These are phyloP conservation scores for Euphonia xanthogaster DNA, from an alignment of 2,797 vertebrate species.

Conservation along the genomic window DNA sequence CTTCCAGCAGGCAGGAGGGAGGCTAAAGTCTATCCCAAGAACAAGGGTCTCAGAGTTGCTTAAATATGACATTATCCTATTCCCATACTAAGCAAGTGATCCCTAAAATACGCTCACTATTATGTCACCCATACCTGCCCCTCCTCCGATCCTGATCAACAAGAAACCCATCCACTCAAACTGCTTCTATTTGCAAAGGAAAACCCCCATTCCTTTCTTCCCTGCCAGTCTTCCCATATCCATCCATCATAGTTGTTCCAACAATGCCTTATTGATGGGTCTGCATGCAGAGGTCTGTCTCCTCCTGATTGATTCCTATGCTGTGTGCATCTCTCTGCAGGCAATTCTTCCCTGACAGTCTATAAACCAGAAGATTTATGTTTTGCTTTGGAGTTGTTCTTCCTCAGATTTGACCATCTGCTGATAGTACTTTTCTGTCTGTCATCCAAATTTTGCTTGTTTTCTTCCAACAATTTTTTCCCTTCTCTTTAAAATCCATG, in stretches of 20 bases:
- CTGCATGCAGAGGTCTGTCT: background rate
- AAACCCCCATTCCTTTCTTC: background rate
- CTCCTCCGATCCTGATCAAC: background rate
- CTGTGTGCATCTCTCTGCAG: background rate
- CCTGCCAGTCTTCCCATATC: background rate
- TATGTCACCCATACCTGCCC: background rate
- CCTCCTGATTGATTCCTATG: background rate
- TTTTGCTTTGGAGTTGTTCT: conserved; percentile 16
- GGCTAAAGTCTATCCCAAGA: background rate
- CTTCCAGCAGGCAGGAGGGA: background rate
- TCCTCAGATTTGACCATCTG: conserved; percentile 14
- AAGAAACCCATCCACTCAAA: background rate
- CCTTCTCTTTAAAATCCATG: background rate
- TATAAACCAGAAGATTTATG: conserved; percentile 28
- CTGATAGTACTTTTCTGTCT: background rate
- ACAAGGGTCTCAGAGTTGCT: background rate
- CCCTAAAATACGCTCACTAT: accelerated
- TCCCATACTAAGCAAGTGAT: background rate
- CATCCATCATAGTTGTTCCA: background rate
- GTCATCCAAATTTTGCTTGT: background rate
- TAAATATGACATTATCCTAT: background rate
- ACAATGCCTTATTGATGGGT: background rate
- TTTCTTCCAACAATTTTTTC: background rate
- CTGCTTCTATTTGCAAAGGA: background rate
- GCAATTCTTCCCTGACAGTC: background rate